These are phyloP conservation scores for Menidia beryllina DNA, from an alignment of 2,113 vertebrate genomes.

Conservation along the genomic window DNA sequence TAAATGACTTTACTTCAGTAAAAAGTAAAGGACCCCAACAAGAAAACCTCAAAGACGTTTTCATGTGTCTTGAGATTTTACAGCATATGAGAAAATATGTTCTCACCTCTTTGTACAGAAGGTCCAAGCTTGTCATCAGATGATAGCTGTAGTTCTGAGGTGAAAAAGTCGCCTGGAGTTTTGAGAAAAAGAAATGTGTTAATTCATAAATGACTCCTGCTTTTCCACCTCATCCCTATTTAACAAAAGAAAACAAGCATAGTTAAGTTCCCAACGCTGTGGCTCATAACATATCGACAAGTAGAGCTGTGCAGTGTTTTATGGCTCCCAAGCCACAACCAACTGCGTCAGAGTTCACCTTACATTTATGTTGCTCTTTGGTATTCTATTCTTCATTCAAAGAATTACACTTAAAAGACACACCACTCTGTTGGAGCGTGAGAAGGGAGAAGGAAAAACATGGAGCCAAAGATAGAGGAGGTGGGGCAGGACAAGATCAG, in stretches of 20 bases:
- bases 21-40: too few relatives aligned
- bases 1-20: too few relatives aligned
- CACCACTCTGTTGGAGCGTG: constrained; percentile 7
- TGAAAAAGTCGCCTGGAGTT: constrained; percentile 79
- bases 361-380: constrained; percentile 60
- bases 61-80: not conserved
- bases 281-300: constrained; percentile 1
- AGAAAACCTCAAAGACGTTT: not conserved
- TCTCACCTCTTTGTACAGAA: constrained; percentile 89
- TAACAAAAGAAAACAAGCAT: not conserved
- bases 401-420: constrained; percentile 50
- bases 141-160: constrained; percentile 83
- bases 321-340: constrained; percentile 24
- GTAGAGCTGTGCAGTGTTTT: constrained; percentile 42
- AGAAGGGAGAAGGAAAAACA: constrained; percentile 5
- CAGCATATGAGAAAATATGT: not conserved
- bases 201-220: not conserved
- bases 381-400: constrained; percentile 67
- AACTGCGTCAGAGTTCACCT: constrained; percentile 44
- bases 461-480: constrained; percentile 7
- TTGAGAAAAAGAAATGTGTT: not conserved
- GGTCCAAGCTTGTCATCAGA: constrained; percentile 85
- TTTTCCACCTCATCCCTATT: not conserved
- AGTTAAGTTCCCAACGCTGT: constrained; percentile 5
- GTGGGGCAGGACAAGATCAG: constrained; percentile 27